Evolutionary conservation across 1,140 invertebrate genomes (phyloP).

Genomic region (Trialeurodes vaporariorum): DNA sequence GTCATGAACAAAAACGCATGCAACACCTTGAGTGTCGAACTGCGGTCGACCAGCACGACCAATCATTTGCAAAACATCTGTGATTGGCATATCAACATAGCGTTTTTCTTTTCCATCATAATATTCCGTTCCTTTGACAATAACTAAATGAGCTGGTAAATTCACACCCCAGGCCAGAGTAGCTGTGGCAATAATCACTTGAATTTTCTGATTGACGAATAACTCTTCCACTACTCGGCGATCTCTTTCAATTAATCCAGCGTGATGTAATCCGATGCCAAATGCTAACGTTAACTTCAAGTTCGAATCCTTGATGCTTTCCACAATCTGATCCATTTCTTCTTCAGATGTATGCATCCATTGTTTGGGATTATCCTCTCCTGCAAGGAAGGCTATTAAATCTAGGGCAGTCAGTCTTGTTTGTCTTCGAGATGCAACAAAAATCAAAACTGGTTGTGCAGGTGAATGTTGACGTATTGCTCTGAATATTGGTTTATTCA

Average conservation of each 20-base stretch:
- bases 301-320: constrained; percentile 77
- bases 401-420: constrained; percentile 94
- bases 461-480: constrained; percentile 90
- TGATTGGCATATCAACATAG: constrained; percentile 99
- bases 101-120: constrained; percentile 92
- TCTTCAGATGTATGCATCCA: constrained; percentile 80
- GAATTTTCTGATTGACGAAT: constrained; percentile 95
- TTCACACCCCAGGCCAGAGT: constrained; percentile 99
- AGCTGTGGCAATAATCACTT: constrained; percentile 93
- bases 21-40: constrained; percentile 90
- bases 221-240: constrained; percentile 84
- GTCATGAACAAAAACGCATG: constrained; percentile 95
- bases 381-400: constrained; percentile 84
- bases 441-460: constrained; percentile 78
- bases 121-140: constrained; percentile 87
- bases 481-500: constrained; percentile 98
- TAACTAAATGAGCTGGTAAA: constrained; percentile 86
- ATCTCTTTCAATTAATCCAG: constrained; percentile 85
- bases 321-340: constrained; percentile 67
- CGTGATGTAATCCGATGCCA: constrained; percentile 98
- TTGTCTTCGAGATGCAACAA: constrained; percentile 96
- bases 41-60: constrained; percentile 92
- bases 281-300: constrained; percentile 89
- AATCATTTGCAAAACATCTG: constrained; percentile 99
- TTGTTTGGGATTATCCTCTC: constrained; percentile 85